Evolutionary conservation across 2,888 invertebrate species (phyloP), one percentile per base, ranked within the genome.

Genomic region (Chydorus sphaericus): DNA sequence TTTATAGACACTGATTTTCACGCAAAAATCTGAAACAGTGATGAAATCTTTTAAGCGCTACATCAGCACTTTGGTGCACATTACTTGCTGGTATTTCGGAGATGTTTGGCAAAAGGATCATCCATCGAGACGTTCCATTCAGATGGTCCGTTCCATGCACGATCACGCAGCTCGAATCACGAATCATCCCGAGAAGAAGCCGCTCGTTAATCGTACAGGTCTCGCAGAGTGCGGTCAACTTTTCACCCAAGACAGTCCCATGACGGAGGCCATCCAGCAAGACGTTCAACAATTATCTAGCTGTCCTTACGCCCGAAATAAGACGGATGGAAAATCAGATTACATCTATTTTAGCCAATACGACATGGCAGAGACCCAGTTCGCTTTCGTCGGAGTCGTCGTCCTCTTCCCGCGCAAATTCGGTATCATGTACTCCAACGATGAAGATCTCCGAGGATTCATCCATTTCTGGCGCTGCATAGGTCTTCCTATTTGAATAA

Each of bases 401-500:
- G 61, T 76, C 8, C 64, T 74, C 56, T 71, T 70, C 57, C 75
- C 76, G 0, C 74, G 80, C 57, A 68, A 74, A 54, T 75, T 88
- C 49, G 85, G 86, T 0, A 71, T 90, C 14, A 68, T 74, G 10
- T 74, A 77, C 59, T 69, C 75, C 3, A 75, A 72, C 10, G 69
- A 73, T 1, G 78, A 76, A 44, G 83, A 87, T 60, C 73, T 85
- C 64, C 82, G 84, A 53, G 83, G 80, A 1, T 83, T 85, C 59
- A 72, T 85, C 6, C 88, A 92, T 68, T 77, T 87, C 65, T 92
- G 91, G 92, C 77, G 82, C 59, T 82, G 85, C 1, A 73, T 92
- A 48, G 52, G 52, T n/a, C n/a, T n/a, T n/a, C n/a, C n/a, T n/a
- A n/a, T n/a, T n/a, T n/a, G n/a, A n/a, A n/a, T 44, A 44, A 39